A percentile compares a stretch with the other conserved stretches of the same genome.
Evolutionary conservation across 2,888 invertebrate species (phyloP).

Genomic region (Thysanoteuthis rhombus): DNA sequence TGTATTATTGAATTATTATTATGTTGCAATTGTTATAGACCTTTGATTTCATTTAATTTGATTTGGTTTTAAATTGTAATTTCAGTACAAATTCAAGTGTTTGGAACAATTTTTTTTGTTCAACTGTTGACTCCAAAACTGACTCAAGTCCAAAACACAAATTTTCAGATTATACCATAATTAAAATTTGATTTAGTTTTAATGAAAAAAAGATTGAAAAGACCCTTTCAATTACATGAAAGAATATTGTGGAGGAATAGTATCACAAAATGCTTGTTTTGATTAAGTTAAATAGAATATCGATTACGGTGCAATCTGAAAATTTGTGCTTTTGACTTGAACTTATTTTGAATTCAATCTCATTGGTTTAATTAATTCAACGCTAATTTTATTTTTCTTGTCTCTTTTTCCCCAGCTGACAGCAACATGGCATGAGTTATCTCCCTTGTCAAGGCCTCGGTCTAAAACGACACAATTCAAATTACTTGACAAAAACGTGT

Average conservation of each 20-base stretch:
- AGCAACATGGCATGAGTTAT: slow-evolving; percentile 38
- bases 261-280: too few species aligned
- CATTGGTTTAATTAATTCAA: not conserved
- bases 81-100: not conserved
- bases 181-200: too few species aligned
- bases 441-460: slow-evolving; percentile 34
- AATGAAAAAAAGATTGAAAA: too few species aligned
- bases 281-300: too few species aligned
- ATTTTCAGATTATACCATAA: too few species aligned
- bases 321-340: not conserved
- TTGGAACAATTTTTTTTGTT: not conserved
- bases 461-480: slow-evolving; percentile 53
- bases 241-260: too few species aligned
- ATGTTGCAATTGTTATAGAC: too few species aligned
- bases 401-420: slow-evolving; percentile 45
- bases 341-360: not conserved
- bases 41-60: too few species aligned
- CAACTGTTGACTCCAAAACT: too few species aligned
- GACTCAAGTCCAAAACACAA: too few species aligned
- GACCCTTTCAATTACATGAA: too few species aligned
- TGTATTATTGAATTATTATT: too few species aligned
- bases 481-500: slow-evolving; percentile 54
- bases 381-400: slow-evolving; percentile 16
- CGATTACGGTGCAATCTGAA: not conserved
- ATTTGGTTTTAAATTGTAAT: not conserved